Evolutionary conservation across 1,140 invertebrate species (phyloP), one percentile per base, ranked within the genome.

Genomic region (Geopemphigus sp.): DNA sequence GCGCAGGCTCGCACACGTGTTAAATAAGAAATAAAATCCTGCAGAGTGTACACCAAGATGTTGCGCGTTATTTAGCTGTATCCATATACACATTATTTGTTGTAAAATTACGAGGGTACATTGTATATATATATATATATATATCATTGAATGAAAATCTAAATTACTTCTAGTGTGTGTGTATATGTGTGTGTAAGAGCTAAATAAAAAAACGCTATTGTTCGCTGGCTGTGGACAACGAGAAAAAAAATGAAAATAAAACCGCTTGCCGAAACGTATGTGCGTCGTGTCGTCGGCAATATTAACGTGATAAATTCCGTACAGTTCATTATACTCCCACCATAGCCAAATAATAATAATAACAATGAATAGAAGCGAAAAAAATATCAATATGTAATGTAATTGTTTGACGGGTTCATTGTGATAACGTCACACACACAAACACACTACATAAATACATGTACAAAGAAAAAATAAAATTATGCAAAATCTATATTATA

Each of bases 241-340:
- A 39, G 39, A 32, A 73, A 68, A 68, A 39, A 66, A 76, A 61
- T 59, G 6, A 76, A 53, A 56, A 73, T 50, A 76, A 59, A 76
- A 59, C 45, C 59, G 73, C 73, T 59, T 39, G 73, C 45, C 73
- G 54, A 45, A 45, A 26, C 19, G 22, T 29, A 53, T 39, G 32
- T 22, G 32, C 26, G 54, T 15, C n/a, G 54, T 56, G 39, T 5
- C 32, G 19, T 26, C 45, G 57, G 26, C n/a, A 56, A 39, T 39
- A 39, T 8, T 3, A 61, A 50, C 56, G 73, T 76, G 73, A 76
- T 39, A 61, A 76, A 76, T 76, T 76, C 73, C 73, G 14, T 45
- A 76, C 56, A 76, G 73, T 76, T 76, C 73, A 59, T 76, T 76
- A 76, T 76, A 76, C 73, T 61, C 73, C 54, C 26, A 5, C 66